Conservation (phyloP, 2,888 invertebrate genomes). For the Drosophila atripex region DNA sequence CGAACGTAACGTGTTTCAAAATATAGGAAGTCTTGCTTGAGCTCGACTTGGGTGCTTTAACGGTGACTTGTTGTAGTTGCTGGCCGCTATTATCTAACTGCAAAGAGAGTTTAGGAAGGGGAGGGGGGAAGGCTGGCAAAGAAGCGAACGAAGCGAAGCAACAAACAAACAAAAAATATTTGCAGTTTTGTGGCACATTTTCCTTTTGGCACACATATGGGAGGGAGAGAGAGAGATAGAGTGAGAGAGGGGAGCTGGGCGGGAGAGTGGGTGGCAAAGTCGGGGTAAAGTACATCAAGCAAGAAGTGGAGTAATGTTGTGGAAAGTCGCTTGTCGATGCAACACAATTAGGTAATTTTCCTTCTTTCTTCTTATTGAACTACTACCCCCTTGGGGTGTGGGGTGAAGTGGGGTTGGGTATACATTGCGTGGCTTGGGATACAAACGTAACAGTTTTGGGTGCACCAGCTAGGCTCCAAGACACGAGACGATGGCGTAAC, state of each 20-base stretch:
- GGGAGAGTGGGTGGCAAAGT: slow-evolving; percentile 18
- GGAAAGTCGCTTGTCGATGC: slow-evolving; percentile 63
- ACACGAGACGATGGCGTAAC: slow-evolving; percentile 50
- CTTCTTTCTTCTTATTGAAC: slow-evolving; percentile 71
- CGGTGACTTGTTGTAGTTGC: slow-evolving; percentile 58
- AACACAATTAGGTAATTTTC: slow-evolving; percentile 80
- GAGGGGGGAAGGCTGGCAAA: slow-evolving; percentile 56
- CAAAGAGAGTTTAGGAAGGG: slow-evolving; percentile 5
- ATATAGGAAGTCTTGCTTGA: slow-evolving; percentile 83
- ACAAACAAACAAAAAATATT: slow-evolving; percentile 51
- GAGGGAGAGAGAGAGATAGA: slow-evolving; percentile 17
- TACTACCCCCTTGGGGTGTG: slow-evolving; percentile 19
- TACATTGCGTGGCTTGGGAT: slow-evolving; percentile 58
- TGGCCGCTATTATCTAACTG: slow-evolving; percentile 71
- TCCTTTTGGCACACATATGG: slow-evolving; percentile 73
- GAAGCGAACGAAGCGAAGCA: slow-evolving; percentile 61
- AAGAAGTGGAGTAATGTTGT: slow-evolving; percentile 70
- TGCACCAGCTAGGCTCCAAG: slow-evolving; percentile 38
- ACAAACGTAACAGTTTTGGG: slow-evolving; percentile 57
- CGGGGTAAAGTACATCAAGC: slow-evolving; percentile 42
- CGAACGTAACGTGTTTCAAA: slow-evolving; percentile 83
- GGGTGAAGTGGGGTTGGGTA: slow-evolving; percentile 2
- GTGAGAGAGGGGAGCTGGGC: not conserved
- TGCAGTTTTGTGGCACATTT: slow-evolving; percentile 74
- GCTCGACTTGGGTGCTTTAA: slow-evolving; percentile 68